A percentile compares a stretch with the other conserved stretches of the same genome.
These are phyloP conservation scores for Rhopalosiphum nymphaeae DNA, from an alignment of 2,888 invertebrate species.

Conservation along the genomic window DNA sequence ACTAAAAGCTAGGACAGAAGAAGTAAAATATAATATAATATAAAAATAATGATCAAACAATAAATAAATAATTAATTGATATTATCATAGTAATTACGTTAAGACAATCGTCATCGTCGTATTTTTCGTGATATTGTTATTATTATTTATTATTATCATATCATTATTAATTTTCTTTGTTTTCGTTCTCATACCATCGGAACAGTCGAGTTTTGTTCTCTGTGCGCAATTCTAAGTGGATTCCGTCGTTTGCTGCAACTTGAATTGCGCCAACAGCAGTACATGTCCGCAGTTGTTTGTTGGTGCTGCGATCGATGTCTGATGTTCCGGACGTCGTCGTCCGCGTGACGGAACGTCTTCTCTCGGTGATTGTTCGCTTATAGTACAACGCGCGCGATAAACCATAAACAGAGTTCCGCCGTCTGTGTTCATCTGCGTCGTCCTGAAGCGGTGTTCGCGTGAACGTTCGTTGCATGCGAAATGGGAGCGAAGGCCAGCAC, in stretches of 20 bases:
- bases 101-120: background rate
- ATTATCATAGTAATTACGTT: background rate
- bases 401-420: background rate
- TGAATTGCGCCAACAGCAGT: background rate
- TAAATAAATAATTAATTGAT: background rate
- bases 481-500: slow-evolving; percentile 92
- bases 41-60: background rate
- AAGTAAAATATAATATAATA: background rate
- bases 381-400: background rate
- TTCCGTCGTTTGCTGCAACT: background rate
- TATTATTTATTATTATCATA: background rate
- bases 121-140: background rate
- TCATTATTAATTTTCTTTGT: slow-evolving; percentile 6
- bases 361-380: background rate
- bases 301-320: background rate
- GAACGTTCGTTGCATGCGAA: slow-evolving; percentile 62
- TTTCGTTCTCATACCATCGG: slow-evolving; percentile 8
- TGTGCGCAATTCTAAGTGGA: background rate
- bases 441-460: background rate
- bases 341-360: background rate
- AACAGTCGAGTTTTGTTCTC: background rate
- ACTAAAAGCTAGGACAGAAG: background rate
- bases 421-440: background rate
- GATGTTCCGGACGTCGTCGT: slow-evolving; percentile 1
- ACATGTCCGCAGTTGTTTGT: background rate